Conservation (phyloP, 2,113 vertebrate genomes). For the Leptobrachium ailaonicum region DNA sequence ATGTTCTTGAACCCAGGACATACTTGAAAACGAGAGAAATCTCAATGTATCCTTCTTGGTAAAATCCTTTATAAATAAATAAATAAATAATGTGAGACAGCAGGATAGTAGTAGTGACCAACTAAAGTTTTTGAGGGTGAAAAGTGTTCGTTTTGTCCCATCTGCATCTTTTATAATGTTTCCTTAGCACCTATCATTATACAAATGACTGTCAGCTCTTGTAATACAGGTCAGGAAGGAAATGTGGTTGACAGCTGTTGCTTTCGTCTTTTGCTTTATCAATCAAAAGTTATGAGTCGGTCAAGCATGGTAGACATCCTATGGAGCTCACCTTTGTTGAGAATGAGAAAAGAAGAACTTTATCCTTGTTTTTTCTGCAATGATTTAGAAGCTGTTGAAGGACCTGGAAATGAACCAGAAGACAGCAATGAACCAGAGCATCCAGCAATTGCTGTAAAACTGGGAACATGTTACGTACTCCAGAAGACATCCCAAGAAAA, state of each 20-base stretch:
- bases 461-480: background rate
- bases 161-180: too few relatives aligned
- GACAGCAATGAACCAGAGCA: slow-evolving; percentile 50
- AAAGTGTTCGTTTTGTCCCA: background rate
- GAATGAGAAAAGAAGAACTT: slow-evolving; percentile 92
- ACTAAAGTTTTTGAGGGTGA: background rate
- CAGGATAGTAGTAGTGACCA: too few relatives aligned
- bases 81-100: too few relatives aligned
- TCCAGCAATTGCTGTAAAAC: slow-evolving; percentile 7
- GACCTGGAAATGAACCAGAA: slow-evolving; percentile 72
- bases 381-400: slow-evolving; percentile 87
- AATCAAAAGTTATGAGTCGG: slow-evolving; percentile 29
- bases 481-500: background rate
- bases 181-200: slow-evolving; percentile 7
- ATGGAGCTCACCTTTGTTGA: slow-evolving; percentile 85
- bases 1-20: too few relatives aligned
- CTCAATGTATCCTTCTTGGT: too few relatives aligned
- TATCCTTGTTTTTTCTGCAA: slow-evolving; percentile 81
- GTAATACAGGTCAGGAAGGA: background rate
- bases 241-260: slow-evolving; percentile 23
- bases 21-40: too few relatives aligned
- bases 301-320: slow-evolving; percentile 21
- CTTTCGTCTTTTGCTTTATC: background rate
- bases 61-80: too few relatives aligned
- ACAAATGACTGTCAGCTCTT: slow-evolving; percentile 1